phyloP scores from a whole-genome alignment of 2,113 vertebrate genomes.

The Pithys albifrons region DNA sequence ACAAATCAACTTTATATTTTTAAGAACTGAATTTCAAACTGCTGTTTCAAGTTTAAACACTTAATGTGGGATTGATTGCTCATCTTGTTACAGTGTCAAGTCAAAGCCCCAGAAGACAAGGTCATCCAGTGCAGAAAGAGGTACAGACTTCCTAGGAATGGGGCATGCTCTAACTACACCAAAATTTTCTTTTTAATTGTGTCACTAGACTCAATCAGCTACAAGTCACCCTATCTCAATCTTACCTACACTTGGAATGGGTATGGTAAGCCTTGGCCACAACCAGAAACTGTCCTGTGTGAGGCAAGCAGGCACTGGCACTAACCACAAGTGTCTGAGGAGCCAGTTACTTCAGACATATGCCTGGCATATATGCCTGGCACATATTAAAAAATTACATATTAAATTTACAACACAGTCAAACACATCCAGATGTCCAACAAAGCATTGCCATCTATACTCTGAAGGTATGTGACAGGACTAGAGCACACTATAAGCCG shows the following conservation, averaged over 20 bases:
- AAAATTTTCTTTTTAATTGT: neutral
- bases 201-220: neutral
- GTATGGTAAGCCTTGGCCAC: neutral
- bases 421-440: neutral
- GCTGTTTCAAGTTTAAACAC: neutral
- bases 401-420: neutral
- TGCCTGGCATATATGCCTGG: neutral
- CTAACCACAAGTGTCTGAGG: neutral
- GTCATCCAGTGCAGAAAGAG: neutral
- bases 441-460: neutral
- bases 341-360: neutral
- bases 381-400: neutral
- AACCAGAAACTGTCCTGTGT: neutral
- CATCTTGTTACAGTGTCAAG: neutral
- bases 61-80: neutral
- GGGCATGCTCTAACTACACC: neutral
- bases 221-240: neutral
- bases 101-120: neutral
- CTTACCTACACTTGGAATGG: neutral
- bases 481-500: conserved; percentile 41
- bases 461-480: conserved; percentile 26
- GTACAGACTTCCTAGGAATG: neutral
- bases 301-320: neutral
- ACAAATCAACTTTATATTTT: neutral
- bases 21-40: neutral